Evolutionary conservation across 2,888 invertebrate species (phyloP).

Genomic region (Sminthurinus aureus): DNA sequence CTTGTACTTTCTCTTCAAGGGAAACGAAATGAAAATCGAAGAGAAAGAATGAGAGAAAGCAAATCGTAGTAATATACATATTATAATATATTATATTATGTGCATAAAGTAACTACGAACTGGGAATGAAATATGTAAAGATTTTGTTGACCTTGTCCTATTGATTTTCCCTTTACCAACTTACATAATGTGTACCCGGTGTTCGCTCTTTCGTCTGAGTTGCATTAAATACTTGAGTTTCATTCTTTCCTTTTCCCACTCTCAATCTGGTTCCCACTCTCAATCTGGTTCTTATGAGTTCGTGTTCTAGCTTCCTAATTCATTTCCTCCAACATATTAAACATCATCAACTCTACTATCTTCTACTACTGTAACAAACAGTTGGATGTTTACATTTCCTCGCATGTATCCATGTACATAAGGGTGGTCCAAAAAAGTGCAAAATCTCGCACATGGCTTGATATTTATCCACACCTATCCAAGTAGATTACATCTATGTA

Average conservation of each 20-base stretch:
- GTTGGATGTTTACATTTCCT: background rate
- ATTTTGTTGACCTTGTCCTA: slow-evolving; percentile 33
- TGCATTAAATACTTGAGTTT: background rate
- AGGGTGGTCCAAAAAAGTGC: no score
- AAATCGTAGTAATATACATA: background rate
- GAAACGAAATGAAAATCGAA: background rate
- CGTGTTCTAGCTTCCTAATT: background rate
- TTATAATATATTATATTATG: background rate
- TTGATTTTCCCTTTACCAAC: slow-evolving; percentile 21
- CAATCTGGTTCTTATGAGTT: background rate
- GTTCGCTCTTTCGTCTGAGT: background rate
- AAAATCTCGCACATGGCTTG: no score
- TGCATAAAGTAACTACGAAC: background rate
- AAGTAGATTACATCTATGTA: no score
- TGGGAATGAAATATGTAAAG: slow-evolving; percentile 34
- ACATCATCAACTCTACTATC: background rate
- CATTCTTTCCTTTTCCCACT: slow-evolving; percentile 10
- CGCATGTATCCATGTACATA: background rate
- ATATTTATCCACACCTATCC: no score
- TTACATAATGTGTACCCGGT: background rate
- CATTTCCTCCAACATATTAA: background rate
- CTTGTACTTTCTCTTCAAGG: background rate
- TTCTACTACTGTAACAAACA: background rate
- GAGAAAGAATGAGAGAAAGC: background rate
- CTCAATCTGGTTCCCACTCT: background rate